Evolutionary conservation across 2,113 vertebrate species (phyloP).

Genomic region (Otocyon megalotis): DNA sequence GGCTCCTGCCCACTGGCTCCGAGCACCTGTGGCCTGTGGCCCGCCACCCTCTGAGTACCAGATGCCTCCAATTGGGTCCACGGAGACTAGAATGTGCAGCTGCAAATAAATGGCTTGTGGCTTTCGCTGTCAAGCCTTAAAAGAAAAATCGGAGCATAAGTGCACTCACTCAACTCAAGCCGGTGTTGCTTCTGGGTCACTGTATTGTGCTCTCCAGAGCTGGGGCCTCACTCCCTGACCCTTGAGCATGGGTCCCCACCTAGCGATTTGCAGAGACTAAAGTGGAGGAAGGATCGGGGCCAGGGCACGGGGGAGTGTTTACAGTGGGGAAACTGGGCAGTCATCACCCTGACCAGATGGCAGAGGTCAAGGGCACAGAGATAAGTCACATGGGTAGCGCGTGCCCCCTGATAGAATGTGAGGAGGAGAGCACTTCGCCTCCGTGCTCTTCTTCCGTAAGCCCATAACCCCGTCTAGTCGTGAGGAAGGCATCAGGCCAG

Average conservation of each 20-base stretch:
- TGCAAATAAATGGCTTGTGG: background rate
- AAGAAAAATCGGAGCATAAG: background rate
- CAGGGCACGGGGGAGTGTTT: background rate
- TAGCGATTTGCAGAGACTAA: background rate
- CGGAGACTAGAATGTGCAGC: background rate
- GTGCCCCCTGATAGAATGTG: too few species aligned
- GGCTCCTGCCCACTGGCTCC: background rate
- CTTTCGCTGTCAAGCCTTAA: background rate
- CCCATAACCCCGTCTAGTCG: background rate
- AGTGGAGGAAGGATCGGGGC: fast-evolving
- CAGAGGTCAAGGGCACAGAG: background rate
- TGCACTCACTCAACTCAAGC: background rate
- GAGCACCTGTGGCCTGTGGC: background rate
- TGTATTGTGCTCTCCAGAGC: background rate
- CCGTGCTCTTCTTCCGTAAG: background rate
- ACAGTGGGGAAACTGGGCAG: background rate
- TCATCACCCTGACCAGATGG: too few species aligned
- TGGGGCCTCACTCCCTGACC: background rate
- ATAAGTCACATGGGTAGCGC: background rate
- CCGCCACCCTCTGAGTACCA: background rate
- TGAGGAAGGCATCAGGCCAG: background rate
- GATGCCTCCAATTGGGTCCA: background rate
- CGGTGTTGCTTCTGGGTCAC: background rate
- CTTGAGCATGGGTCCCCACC: background rate
- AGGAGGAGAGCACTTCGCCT: background rate